phyloP scores from a whole-genome alignment of 2,113 vertebrate genomes.

The Gymnarchus niloticus region DNA sequence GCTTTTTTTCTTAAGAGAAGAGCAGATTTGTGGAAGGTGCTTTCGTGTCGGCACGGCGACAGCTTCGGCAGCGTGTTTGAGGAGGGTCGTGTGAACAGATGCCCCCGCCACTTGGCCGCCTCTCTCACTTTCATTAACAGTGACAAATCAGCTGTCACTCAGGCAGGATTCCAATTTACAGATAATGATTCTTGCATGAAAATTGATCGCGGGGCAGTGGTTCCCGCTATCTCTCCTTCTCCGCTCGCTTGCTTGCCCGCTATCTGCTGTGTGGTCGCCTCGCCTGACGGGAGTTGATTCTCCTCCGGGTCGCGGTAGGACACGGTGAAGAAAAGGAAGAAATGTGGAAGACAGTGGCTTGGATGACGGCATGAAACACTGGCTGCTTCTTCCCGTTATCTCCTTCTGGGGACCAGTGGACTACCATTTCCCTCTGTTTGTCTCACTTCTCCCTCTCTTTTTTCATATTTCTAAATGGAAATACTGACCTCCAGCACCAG shows the following conservation, averaged over 20 bases:
- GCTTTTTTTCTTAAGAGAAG: not conserved
- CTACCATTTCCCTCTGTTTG: too few species aligned
- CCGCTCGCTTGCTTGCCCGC: slow-evolving; percentile 35
- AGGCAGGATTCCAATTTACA: slow-evolving; percentile 78
- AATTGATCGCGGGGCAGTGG: slow-evolving; percentile 68
- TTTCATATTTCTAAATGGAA: too few species aligned
- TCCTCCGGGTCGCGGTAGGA: slow-evolving; percentile 53
- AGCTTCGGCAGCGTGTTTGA: slow-evolving; percentile 34
- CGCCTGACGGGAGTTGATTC: slow-evolving; percentile 65
- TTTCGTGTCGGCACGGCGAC: slow-evolving; percentile 20
- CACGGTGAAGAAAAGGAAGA: slow-evolving; percentile 28
- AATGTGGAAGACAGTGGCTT: slow-evolving; percentile 41
- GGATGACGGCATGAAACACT: slow-evolving; percentile 51
- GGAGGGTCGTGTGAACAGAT: slow-evolving; percentile 50
- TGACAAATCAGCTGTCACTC: slow-evolving; percentile 86
- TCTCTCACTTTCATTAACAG: slow-evolving; percentile 75
- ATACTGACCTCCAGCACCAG: slow-evolving; percentile 19
- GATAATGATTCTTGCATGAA: slow-evolving; percentile 82
- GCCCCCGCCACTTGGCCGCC: slow-evolving; percentile 61
- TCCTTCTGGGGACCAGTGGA: not conserved
- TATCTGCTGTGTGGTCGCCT: slow-evolving; percentile 59
- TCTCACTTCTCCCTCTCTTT: too few species aligned
- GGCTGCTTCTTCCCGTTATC: not conserved
- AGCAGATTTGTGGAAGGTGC: slow-evolving; percentile 52
- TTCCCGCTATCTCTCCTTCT: slow-evolving; percentile 12